phyloP scores from a whole-genome alignment of 2,797 vertebrate genomes.

The Echiichthys vipera region DNA sequence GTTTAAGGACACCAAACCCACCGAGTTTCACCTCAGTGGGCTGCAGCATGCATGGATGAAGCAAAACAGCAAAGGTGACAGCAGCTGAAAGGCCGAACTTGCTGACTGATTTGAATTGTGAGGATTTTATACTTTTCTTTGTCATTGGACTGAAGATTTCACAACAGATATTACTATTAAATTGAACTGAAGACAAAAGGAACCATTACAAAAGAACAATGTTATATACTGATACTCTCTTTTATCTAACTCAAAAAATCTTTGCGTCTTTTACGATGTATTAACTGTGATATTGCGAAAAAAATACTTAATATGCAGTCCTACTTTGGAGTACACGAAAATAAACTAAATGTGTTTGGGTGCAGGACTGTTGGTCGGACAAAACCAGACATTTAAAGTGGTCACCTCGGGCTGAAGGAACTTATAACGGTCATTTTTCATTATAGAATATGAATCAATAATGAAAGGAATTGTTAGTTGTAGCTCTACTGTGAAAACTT shows the following conservation, averaged over 20 bases:
- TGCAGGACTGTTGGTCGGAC: neutral
- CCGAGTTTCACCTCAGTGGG: conserved; percentile 8
- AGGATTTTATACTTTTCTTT: neutral
- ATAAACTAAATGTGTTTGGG: neutral
- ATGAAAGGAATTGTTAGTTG: neutral
- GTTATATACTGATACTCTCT: too few species aligned
- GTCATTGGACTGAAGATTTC: too few species aligned
- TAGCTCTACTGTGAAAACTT: neutral
- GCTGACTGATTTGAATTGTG: neutral
- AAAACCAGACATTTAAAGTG: neutral
- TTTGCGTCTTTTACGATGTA: too few species aligned
- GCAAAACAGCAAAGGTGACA: neutral
- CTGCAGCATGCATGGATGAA: neutral
- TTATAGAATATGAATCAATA: neutral
- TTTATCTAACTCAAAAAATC: too few species aligned
- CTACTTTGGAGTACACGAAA: neutral
- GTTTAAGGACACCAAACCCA: conserved; percentile 31
- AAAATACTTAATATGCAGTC: too few species aligned
- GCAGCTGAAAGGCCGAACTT: neutral
- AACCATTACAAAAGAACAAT: too few species aligned
- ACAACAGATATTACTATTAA: too few species aligned
- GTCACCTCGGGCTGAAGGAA: neutral
- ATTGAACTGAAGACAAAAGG: too few species aligned
- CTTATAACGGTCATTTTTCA: neutral
- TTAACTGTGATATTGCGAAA: too few species aligned